phyloP scores from a whole-genome alignment of 2,888 invertebrate genomes.

The Rotaria magnacalcarata region DNA sequence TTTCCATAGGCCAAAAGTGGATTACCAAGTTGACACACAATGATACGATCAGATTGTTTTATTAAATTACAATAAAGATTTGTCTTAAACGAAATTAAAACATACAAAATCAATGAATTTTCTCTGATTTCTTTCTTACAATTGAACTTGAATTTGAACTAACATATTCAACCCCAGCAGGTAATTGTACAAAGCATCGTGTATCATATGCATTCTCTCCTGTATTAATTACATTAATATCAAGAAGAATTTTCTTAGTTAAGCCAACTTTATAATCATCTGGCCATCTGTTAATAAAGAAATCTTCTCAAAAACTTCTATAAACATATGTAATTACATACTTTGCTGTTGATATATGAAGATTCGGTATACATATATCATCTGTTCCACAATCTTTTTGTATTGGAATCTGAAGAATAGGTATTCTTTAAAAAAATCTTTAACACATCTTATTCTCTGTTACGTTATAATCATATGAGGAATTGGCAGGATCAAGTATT shows the following conservation, averaged over 20 bases:
- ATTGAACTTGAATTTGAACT: constrained; percentile 34
- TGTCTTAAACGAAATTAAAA: background rate
- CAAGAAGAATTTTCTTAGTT: constrained; percentile 38
- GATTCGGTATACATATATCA: constrained; percentile 44
- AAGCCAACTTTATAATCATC: constrained; percentile 40
- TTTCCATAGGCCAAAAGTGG: constrained; percentile 6
- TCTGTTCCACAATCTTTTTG: constrained; percentile 45
- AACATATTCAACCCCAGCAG: constrained; percentile 40
- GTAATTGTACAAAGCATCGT: constrained; percentile 34
- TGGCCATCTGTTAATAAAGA: constrained; percentile 19
- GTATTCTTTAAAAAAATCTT: background rate
- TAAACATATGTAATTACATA: background rate
- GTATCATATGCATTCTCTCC: constrained; percentile 45
- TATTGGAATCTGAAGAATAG: constrained; percentile 35
- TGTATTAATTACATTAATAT: constrained; percentile 38
- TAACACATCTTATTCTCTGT: background rate
- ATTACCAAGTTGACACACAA: constrained; percentile 26
- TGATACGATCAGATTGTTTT: background rate
- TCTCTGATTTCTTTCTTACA: constrained; percentile 2
- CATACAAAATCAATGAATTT: background rate
- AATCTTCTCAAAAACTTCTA: background rate
- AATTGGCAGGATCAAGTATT: constrained; percentile 8
- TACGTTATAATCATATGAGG: constrained; percentile 11
- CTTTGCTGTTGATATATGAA: constrained; percentile 40
- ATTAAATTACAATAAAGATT: constrained; percentile 28